Percentiles rank a stretch among this genome's conserved stretches.
Evolutionary conservation across 2,888 invertebrate species (phyloP).

Genomic region (Machimus rusticus): DNA sequence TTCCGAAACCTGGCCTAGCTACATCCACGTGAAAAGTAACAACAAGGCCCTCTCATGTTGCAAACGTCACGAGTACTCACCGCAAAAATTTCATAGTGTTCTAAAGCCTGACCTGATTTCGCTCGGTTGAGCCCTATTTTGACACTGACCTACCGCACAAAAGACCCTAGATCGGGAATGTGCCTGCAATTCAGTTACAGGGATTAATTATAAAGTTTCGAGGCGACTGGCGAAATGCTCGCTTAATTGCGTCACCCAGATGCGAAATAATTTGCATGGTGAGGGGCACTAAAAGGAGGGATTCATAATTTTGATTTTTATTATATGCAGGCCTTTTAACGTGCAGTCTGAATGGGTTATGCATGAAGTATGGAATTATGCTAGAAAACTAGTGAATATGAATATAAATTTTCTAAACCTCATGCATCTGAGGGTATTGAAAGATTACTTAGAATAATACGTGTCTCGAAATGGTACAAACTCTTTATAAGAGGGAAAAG

Average conservation of each 20-base stretch:
- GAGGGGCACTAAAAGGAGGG: background rate
- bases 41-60: background rate
- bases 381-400: too few species aligned
- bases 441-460: too few species aligned
- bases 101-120: background rate
- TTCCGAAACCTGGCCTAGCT: background rate
- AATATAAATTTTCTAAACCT: too few species aligned
- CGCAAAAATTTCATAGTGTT: conserved; percentile 22
- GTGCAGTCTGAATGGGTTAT: too few species aligned
- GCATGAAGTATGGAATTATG: too few species aligned
- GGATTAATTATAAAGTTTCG: conserved; percentile 2
- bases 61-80: conserved; percentile 2
- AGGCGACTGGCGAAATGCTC: background rate
- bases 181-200: background rate
- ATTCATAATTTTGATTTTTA: conserved; percentile 1
- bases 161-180: background rate
- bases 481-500: too few species aligned
- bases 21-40: background rate
- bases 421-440: too few species aligned
- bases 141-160: conserved; percentile 34
- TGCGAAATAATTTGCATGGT: background rate
- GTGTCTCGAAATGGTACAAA: too few species aligned
- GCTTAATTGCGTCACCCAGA: conserved; percentile 4
- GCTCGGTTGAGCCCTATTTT: background rate
- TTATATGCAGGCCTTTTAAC: background rate